Evolutionary conservation across 2,888 invertebrate genomes (phyloP), one percentile per base, ranked within the genome.

Genomic region (Papilio protenor): DNA sequence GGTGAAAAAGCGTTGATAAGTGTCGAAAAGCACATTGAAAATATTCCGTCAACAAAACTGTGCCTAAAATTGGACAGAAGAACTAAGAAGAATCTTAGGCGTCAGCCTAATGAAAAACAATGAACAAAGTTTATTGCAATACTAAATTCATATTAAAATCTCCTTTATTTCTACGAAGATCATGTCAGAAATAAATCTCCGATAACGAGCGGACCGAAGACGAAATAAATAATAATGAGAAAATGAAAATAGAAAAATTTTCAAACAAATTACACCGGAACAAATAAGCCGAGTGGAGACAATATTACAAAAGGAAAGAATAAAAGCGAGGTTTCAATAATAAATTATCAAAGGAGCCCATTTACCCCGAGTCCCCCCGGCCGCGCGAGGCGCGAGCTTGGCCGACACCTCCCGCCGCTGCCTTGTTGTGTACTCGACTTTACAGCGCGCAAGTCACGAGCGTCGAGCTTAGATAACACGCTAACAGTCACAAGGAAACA

Each of bases 271-370:
- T 90, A 89, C 89, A 87, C 85, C 85, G 87, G 85, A 87, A 88
- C 88, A 92, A 91, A 91, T 90, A 90, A 89, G 88, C 85, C 82
- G 84, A 85, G 83, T 83, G 86, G 88, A 88, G 91, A 91, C 91
- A 91, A 89, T 91, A 91, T 91, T 89, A 90, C 89, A 89, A 90
- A 89, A 88, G 89, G 87, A 90, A 89, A 87, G 89, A 89, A 90
- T 86, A 87, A 87, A 90, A 87, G 89, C 88, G 88, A 89, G 88
- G 89, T 91, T 92, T 92, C 92, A 92, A 92, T 92, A 92, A 92
- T 92, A 92, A 92, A 92, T 92, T 92, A 92, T 91, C 89, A 90
- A 89, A 90, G 90, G 87, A 84, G 84, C 83, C 84, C 83, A 81
- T 83, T 84, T 80, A 80, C 82, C 83, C 82, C 80, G 79, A 78